phyloP scores from a whole-genome alignment of 2,113 vertebrate genomes.

The Anarrhichthys ocellatus region DNA sequence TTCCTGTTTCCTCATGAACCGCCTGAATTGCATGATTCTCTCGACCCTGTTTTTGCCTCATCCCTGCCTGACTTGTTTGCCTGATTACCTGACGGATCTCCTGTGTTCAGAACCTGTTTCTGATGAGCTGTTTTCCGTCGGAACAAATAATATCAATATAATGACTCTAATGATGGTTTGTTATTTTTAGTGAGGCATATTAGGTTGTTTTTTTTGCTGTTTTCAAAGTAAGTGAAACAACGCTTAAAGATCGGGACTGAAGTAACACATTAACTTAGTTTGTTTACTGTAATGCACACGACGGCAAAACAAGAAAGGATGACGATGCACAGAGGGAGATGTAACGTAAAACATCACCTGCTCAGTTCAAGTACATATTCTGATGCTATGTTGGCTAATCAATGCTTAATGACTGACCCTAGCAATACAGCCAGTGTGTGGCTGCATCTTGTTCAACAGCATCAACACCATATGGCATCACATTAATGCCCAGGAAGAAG shows the following conservation, averaged over 20 bases:
- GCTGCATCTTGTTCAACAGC: not conserved
- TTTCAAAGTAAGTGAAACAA: not conserved
- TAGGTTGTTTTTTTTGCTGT: not conserved
- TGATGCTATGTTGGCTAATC: constrained; percentile 1
- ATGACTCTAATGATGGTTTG: not conserved
- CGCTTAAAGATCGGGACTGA: not conserved
- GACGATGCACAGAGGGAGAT: not conserved
- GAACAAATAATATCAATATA: not conserved
- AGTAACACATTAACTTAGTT: not conserved
- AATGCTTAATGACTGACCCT: not conserved
- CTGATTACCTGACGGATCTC: not conserved
- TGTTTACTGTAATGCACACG: not conserved
- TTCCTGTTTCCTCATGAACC: not conserved
- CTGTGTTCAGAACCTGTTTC: not conserved
- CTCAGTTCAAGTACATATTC: not conserved
- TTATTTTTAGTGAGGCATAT: not conserved
- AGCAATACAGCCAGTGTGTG: not conserved
- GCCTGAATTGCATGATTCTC: not conserved
- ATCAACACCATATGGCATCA: not conserved
- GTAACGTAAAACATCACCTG: not conserved
- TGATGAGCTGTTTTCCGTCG: not conserved
- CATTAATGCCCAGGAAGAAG: not conserved
- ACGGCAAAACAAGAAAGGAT: not conserved
- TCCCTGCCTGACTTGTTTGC: not conserved
- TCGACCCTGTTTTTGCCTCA: not conserved